phyloP scores from a whole-genome alignment of 2,797 vertebrate species.

The Gallirallus australis region DNA sequence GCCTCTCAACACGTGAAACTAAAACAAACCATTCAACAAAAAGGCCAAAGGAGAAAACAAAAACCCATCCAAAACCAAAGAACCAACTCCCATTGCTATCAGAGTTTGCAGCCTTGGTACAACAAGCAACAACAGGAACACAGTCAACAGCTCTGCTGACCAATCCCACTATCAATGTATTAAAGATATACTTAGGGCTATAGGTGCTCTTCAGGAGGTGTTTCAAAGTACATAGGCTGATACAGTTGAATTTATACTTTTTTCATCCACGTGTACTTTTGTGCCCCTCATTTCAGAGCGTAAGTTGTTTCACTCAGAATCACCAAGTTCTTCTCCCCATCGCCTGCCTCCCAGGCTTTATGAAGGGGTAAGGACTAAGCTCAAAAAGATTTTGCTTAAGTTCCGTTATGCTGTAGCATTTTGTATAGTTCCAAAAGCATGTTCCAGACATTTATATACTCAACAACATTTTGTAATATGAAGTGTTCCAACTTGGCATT shows the following conservation, averaged over 20 bases:
- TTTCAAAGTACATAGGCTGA: background rate
- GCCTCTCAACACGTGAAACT: background rate
- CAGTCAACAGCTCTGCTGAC: background rate
- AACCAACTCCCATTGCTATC: background rate
- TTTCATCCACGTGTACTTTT: rapidly evolving
- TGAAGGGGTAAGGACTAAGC: background rate
- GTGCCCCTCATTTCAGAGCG: background rate
- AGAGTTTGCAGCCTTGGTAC: background rate
- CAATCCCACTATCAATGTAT: background rate
- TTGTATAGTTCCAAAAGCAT: background rate
- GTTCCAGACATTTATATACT: conserved; percentile 15
- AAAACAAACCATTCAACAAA: background rate
- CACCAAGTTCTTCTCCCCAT: background rate
- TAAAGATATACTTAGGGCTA: background rate
- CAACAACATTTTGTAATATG: background rate
- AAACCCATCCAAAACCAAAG: background rate
- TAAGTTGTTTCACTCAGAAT: background rate
- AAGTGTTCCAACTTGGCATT: conserved; percentile 45
- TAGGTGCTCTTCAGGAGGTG: rapidly evolving
- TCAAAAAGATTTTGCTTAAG: background rate
- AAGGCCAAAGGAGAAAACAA: background rate
- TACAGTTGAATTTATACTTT: background rate
- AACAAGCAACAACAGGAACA: background rate
- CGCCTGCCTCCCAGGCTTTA: background rate
- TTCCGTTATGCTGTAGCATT: background rate